These are phyloP conservation scores for Ascaphus truei DNA, from an alignment of 2,113 vertebrate genomes.

Conservation along the genomic window DNA sequence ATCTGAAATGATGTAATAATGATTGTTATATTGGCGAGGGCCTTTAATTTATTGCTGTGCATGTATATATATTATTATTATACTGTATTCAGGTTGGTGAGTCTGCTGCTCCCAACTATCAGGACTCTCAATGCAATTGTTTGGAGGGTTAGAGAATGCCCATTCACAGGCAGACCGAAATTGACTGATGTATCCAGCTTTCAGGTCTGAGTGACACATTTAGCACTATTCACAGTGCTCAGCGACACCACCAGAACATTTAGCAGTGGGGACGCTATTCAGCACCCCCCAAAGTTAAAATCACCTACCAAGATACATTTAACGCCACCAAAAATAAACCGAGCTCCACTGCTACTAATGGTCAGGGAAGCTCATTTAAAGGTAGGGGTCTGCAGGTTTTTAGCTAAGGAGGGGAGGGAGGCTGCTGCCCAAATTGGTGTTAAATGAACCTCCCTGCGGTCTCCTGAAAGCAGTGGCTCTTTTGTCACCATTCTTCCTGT, in stretches of 20 bases:
- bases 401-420: neutral
- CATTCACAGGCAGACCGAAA: neutral
- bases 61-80: too few relatives aligned
- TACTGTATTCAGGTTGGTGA: too few relatives aligned
- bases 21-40: too few relatives aligned
- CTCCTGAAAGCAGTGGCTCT: constrained; percentile 17
- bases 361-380: neutral
- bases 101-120: too few relatives aligned
- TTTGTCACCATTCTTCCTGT: constrained; percentile 25
- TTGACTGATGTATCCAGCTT: neutral
- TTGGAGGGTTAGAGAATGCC: too few relatives aligned
- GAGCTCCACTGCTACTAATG: neutral
- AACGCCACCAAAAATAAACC: neutral
- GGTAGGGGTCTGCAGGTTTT: constrained; percentile 7
- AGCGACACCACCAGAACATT: neutral
- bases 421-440: constrained; percentile 15
- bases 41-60: too few relatives aligned
- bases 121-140: too few relatives aligned
- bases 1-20: constrained; percentile 6
- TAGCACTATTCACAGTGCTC: neutral
- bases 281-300: constrained; percentile 16
- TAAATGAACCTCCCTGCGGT: constrained; percentile 28
- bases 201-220: neutral
- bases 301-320: neutral
- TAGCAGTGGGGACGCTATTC: neutral